Evolutionary conservation across 2,888 invertebrate species (phyloP).

Genomic region (Abrostola triplasia): DNA sequence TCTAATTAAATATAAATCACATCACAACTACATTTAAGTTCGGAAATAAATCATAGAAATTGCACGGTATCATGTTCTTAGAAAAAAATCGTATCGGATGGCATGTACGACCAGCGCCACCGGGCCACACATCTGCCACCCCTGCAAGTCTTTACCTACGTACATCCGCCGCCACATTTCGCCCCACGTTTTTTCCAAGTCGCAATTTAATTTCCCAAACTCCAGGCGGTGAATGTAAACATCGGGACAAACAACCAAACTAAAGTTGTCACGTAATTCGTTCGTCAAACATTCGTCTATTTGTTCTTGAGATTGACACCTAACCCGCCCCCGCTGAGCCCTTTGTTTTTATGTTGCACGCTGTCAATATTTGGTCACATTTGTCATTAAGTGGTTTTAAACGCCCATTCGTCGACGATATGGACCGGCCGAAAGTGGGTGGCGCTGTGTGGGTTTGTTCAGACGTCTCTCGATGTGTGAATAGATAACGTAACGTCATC

Average conservation of each 20-base stretch:
- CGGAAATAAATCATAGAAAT: constrained; percentile 49
- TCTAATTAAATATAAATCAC: constrained; percentile 44
- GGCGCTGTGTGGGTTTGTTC: constrained; percentile 69
- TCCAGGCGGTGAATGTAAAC: constrained; percentile 70
- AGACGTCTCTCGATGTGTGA: constrained; percentile 57
- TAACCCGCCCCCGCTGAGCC: constrained; percentile 73
- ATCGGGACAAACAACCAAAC: constrained; percentile 69
- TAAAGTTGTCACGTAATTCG: constrained; percentile 85
- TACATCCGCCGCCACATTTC: constrained; percentile 65
- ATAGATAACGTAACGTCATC: constrained; percentile 47
- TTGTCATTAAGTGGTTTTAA: constrained; percentile 81
- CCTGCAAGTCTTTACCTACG: constrained; percentile 53
- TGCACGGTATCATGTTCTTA: constrained; percentile 57
- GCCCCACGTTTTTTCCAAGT: constrained; percentile 59
- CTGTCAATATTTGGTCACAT: constrained; percentile 85
- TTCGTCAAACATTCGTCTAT: constrained; percentile 82
- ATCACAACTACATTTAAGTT: constrained; percentile 31
- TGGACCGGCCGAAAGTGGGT: constrained; percentile 68
- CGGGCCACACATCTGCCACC: constrained; percentile 62
- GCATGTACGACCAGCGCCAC: constrained; percentile 41
- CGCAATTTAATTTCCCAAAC: constrained; percentile 70
- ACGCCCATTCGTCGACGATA: constrained; percentile 73
- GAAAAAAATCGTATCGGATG: constrained; percentile 51
- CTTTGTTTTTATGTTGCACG: constrained; percentile 84
- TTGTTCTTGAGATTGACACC: constrained; percentile 86